Percentiles rank a stretch among this genome's conserved stretches.
Evolutionary conservation across 2,888 invertebrate species (phyloP).

Genomic region (Camponotus fellah): DNA sequence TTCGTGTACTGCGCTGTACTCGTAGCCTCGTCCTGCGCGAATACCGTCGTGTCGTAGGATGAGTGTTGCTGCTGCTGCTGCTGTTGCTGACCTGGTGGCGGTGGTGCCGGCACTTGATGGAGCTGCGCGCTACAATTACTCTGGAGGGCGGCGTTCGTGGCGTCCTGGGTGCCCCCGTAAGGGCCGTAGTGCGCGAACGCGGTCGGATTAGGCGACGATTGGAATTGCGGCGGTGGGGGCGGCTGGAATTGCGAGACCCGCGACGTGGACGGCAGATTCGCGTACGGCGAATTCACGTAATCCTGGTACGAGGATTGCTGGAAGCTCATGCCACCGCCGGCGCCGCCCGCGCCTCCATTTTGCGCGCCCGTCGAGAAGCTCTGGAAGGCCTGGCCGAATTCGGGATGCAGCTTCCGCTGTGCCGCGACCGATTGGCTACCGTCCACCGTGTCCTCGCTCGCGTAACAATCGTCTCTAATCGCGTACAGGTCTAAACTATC

Average conservation of each 20-base stretch:
- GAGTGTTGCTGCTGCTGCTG: constrained; percentile 58
- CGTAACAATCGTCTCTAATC: constrained; percentile 88
- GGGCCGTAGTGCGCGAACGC: constrained; percentile 78
- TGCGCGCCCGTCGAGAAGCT: constrained; percentile 75
- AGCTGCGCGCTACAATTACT: constrained; percentile 58
- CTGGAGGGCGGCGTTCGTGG: constrained; percentile 57
- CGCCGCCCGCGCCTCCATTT: background rate
- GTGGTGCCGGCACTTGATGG: constrained; percentile 7
- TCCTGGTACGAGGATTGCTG: constrained; percentile 77
- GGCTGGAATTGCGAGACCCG: constrained; percentile 77
- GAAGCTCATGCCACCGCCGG: constrained; percentile 63
- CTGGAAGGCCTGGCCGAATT: constrained; percentile 83
- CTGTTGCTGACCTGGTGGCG: constrained; percentile 2
- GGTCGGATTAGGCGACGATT: constrained; percentile 67
- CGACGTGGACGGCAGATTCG: constrained; percentile 81
- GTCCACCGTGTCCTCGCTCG: constrained; percentile 87
- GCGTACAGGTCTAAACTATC: constrained; percentile 89
- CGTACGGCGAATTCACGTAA: constrained; percentile 74
- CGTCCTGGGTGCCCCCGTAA: constrained; percentile 73
- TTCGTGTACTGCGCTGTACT: constrained; percentile 88
- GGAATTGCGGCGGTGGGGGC: constrained; percentile 69
- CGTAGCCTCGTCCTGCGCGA: constrained; percentile 86
- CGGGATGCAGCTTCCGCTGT: constrained; percentile 86
- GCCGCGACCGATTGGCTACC: constrained; percentile 79
- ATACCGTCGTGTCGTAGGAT: constrained; percentile 76